Base-by-base conservation (phyloP, 2,113 vertebrate species). In the Ceyx margarethae region DNA sequence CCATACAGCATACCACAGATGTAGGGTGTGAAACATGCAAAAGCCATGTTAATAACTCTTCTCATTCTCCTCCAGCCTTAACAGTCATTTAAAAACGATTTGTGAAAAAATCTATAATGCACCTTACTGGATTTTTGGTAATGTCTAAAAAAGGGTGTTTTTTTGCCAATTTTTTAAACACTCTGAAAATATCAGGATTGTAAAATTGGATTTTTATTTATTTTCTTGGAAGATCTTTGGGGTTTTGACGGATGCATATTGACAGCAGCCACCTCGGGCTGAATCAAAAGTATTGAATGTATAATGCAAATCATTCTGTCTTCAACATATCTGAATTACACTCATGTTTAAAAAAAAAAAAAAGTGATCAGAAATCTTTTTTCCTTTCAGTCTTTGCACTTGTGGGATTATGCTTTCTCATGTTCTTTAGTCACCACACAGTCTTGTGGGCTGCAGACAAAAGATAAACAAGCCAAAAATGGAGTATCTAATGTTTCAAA, bases 181-280 rank as follows among this genome's bases (percentile, higher is more conserved):
- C 40, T 25, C 53, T 78, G 88, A 94, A 93, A 94, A 90, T 91
- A 94, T 40, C 81, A 92, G 75, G 71, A 93, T 80, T 85, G 43
- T 92, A 82, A 94, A 93, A 94, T 78, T 19, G 79, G 79, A 80
- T 93, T 92, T 89, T 85, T 82, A 92, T 91, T 74, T 81, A 85
- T 94, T 89, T 91, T 92, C 67, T 60, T 87, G 50, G 65, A 80
- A 87, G 79, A 94, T 92, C 78, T 92, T 92, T 80, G 74, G 43
- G 43, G 43, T 93, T 92, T 94, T 2, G 2, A 85, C 65, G 67
- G 75, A 64, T 85, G 48, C 2, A 18, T 82, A 92, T 96, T 91
- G 94, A 93, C 89, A 91, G 64, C 56, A 91, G 40, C 56, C 67
- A 77, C 81, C 60, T 89, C 75, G 42, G 71, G 69, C 31, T 89